Evolutionary conservation across 2,113 vertebrate genomes (phyloP).

Genomic region (Prolemur simus): DNA sequence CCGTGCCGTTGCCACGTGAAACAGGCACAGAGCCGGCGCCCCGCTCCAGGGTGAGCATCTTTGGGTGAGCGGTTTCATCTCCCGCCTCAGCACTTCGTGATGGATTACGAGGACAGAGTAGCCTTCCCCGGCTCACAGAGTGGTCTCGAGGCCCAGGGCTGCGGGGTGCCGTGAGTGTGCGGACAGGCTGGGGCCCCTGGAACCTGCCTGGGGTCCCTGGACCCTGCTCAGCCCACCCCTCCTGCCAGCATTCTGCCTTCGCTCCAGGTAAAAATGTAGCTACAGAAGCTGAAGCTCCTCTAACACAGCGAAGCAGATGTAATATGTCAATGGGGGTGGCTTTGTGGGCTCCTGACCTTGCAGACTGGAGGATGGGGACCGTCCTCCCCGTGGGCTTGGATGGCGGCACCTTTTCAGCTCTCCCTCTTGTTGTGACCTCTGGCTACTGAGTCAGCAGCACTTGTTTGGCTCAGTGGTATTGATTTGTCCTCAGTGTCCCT

Average conservation of each 20-base stretch:
- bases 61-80: not conserved
- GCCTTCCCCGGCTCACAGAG: not conserved
- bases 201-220: not conserved
- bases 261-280: not conserved
- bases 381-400: fast-evolving
- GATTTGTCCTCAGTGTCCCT: not conserved
- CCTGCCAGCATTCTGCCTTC: not conserved
- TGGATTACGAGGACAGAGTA: not conserved
- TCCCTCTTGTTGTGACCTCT: not conserved
- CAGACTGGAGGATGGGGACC: not conserved
- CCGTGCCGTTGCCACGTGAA: fast-evolving
- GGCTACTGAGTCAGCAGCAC: fast-evolving
- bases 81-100: fast-evolving
- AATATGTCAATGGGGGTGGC: fast-evolving
- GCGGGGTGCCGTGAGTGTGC: no score
- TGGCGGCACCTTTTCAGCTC: not conserved
- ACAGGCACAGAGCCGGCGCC: fast-evolving
- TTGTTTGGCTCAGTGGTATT: not conserved
- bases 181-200: no score
- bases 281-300: fast-evolving
- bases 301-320: fast-evolving
- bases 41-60: fast-evolving
- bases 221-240: fast-evolving
- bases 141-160: fast-evolving
- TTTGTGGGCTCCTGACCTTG: fast-evolving